A percentile compares a stretch with the other conserved stretches of the same genome.
Evolutionary conservation across 2,113 vertebrate genomes (phyloP).

Genomic region (Dasypus novemcinctus): DNA sequence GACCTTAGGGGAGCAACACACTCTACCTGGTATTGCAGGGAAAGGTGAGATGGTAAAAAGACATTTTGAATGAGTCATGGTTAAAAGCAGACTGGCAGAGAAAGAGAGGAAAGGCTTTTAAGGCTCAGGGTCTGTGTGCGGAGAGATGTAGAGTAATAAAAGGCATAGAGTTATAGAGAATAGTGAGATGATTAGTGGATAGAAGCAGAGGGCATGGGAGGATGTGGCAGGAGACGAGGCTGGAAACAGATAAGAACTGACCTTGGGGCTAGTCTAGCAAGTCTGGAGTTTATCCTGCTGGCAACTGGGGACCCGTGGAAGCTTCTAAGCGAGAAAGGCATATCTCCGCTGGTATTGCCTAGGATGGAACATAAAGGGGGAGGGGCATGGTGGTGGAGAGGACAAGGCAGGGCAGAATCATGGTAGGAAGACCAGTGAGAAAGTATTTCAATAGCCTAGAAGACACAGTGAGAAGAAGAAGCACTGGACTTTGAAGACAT

Average conservation of each 20-base stretch:
- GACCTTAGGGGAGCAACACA: neutral
- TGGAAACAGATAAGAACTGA: neutral
- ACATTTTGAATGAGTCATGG: neutral
- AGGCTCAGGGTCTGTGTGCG: neutral
- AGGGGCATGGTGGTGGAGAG: too few relatives aligned
- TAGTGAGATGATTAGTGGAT: neutral
- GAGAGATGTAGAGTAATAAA: neutral
- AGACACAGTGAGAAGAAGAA: neutral
- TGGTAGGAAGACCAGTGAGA: neutral
- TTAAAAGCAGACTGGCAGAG: neutral
- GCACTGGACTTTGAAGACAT: neutral
- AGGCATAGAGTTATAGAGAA: neutral
- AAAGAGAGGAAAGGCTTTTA: neutral
- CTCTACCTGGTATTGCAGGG: neutral
- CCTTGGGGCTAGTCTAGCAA: neutral
- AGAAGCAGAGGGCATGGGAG: neutral
- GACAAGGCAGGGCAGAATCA: neutral
- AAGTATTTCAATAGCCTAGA: neutral
- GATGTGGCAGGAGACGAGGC: neutral
- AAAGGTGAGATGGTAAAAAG: neutral
- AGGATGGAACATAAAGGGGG: neutral
- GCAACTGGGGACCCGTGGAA: neutral
- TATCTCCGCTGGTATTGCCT: neutral
- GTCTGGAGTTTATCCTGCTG: neutral
- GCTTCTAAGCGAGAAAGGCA: neutral